These are phyloP conservation scores for Siniperca knerii DNA, from an alignment of 2,113 vertebrate species.

Conservation along the genomic window DNA sequence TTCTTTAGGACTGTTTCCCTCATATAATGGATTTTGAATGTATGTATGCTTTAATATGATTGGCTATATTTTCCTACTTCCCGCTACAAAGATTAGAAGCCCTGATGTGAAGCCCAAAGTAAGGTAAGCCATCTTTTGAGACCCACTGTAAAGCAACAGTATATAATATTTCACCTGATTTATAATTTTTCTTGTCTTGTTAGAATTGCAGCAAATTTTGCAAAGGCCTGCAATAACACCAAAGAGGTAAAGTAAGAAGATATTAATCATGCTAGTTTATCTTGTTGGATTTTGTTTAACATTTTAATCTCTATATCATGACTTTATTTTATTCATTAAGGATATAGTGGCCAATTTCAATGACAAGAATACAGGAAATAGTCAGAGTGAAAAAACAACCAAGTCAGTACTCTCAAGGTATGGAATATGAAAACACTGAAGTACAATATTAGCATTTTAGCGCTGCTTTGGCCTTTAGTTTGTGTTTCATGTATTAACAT, in stretches of 20 bases:
- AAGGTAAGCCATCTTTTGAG: constrained; percentile 55
- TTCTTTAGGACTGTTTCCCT: background rate
- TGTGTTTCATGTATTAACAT: background rate
- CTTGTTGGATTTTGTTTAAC: background rate
- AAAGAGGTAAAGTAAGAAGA: constrained; percentile 67
- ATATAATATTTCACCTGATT: background rate
- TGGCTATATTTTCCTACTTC: background rate
- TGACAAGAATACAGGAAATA: background rate
- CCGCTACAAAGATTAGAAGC: constrained; percentile 49
- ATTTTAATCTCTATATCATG: background rate
- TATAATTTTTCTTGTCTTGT: constrained; percentile 4
- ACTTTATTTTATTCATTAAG: constrained; percentile 38
- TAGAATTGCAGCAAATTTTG: constrained; percentile 81
- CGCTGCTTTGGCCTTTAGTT: background rate
- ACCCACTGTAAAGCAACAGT: background rate
- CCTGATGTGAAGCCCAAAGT: constrained; percentile 65
- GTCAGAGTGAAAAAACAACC: background rate
- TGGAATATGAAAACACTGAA: background rate
- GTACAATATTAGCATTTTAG: background rate
- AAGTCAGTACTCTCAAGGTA: constrained; percentile 60
- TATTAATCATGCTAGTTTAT: background rate
- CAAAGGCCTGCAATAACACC: background rate
- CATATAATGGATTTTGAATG: background rate
- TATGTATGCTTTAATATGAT: background rate
- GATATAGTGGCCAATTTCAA: constrained; percentile 30